Evolutionary conservation across 2,888 invertebrate genomes (phyloP).

Genomic region (Aromia moschata): DNA sequence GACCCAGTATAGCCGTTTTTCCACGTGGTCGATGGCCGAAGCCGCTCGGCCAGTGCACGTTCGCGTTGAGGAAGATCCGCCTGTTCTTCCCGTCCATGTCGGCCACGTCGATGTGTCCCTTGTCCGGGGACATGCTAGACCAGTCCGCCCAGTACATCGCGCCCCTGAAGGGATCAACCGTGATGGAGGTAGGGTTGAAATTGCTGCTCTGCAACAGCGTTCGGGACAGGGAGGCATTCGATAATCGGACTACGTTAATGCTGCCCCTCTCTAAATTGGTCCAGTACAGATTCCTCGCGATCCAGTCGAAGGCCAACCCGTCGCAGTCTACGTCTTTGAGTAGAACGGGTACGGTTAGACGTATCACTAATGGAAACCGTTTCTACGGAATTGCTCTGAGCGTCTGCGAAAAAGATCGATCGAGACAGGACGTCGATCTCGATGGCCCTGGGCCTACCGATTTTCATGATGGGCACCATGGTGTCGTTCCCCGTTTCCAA

Average conservation of each 20-base stretch:
- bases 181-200: constrained; percentile 69
- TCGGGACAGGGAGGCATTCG: constrained; percentile 66
- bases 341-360: constrained; percentile 62
- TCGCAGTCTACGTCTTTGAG: constrained; percentile 72
- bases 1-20: constrained; percentile 73
- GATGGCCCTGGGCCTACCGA: constrained; percentile 72
- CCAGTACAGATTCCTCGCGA: constrained; percentile 85
- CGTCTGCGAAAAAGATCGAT: constrained; percentile 64
- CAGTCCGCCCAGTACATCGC: constrained; percentile 83
- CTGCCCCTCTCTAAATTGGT: constrained; percentile 76
- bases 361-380: constrained; percentile 43
- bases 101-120: constrained; percentile 73
- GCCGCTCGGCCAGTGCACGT: constrained; percentile 80
- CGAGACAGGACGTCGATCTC: constrained; percentile 72
- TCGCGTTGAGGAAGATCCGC: constrained; percentile 62
- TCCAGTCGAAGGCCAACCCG: constrained; percentile 86
- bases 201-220: constrained; percentile 68
- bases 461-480: constrained; percentile 75
- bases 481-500: constrained; percentile 65
- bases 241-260: constrained; percentile 74
- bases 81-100: constrained; percentile 77
- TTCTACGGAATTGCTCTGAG: constrained; percentile 59
- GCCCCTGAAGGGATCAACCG: constrained; percentile 75
- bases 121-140: constrained; percentile 63
- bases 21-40: constrained; percentile 72